phyloP scores from a whole-genome alignment of 2,888 invertebrate species.

The Plemyria rubiginata region DNA sequence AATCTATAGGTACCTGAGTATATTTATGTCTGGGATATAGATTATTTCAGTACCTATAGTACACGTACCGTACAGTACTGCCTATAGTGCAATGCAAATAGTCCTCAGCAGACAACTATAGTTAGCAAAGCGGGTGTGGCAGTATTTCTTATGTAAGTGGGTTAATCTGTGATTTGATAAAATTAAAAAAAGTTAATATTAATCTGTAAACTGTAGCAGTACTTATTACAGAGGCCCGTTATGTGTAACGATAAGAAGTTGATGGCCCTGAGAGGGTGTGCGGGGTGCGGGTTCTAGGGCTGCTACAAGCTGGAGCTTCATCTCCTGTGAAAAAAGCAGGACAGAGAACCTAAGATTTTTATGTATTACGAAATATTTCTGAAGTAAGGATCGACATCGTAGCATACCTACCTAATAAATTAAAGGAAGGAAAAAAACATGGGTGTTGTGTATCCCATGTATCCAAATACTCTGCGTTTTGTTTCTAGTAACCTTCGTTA shows the following conservation, averaged over 20 bases:
- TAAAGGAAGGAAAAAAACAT: neutral
- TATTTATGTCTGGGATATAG: too few species aligned
- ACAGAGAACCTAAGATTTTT: neutral
- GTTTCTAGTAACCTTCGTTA: neutral
- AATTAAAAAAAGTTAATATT: conserved; percentile 39
- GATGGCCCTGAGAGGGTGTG: conserved; percentile 59
- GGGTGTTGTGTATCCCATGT: neutral
- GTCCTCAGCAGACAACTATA: too few species aligned
- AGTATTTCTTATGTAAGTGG: neutral
- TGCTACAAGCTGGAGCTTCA: conserved; percentile 29
- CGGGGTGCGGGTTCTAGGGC: conserved; percentile 50
- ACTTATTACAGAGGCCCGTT: conserved; percentile 60
- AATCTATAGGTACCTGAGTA: too few species aligned
- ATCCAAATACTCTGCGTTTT: neutral
- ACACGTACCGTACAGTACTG: too few species aligned
- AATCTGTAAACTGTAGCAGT: conserved; percentile 52
- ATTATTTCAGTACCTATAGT: too few species aligned
- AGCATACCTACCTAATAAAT: neutral
- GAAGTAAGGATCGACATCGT: neutral
- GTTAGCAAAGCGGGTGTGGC: too few species aligned
- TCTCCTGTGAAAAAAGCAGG: neutral
- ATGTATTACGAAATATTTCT: too few species aligned
- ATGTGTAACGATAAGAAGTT: conserved; percentile 76
- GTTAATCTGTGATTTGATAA: neutral
- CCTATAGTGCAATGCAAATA: too few species aligned